Evolutionary conservation across 2,113 vertebrate species (phyloP), one percentile per base, ranked within the genome.

Genomic region (Xenotilapia leptura): DNA sequence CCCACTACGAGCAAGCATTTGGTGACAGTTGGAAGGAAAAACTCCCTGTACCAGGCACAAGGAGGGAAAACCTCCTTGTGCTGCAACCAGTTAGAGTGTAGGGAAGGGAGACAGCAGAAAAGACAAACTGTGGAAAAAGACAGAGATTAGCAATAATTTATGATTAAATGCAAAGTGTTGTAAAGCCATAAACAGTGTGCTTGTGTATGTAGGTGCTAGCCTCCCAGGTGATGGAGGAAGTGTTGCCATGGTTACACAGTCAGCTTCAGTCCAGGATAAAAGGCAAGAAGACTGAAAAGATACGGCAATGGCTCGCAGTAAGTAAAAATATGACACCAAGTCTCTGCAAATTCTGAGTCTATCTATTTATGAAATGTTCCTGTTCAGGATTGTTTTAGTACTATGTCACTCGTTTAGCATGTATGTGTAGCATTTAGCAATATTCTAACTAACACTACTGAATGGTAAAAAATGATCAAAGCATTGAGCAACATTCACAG

Each of bases 201-300:
- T 12, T 83, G 5, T 77, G 13, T 7, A 5, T 86, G 40, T 79
- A 96, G 96, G 96, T 96, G 88, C 93, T 99, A 89, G 97, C 97
- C 47, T 97, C 97, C 90, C 96, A 98, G 91, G 97, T 98, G 91
- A 98, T 99, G 97, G 98, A 98, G 90, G 98, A 99, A 3, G 96
- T 98, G 62, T 95, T 98, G 83, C 97, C 98, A 5, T 97, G 97
- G 80, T 96, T 99, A 80, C 98, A 99, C 92, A 97, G 95, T 0
- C 98, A 98, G 90, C 94, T 99, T 77, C 94, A 98, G 86, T 96
- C 98, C 42, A 97, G 95, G 91, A 92, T 98, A 93, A 98, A 97
- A 91, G 98, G 98, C n/a, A 98, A 97, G 94, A 97, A 96, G 93
- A 95, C 96, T 0, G 98, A 99, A 28, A 97, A 96, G 90, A 98